These are phyloP conservation scores for Cervus canadensis DNA, from an alignment of 2,113 vertebrate species.

Conservation along the genomic window DNA sequence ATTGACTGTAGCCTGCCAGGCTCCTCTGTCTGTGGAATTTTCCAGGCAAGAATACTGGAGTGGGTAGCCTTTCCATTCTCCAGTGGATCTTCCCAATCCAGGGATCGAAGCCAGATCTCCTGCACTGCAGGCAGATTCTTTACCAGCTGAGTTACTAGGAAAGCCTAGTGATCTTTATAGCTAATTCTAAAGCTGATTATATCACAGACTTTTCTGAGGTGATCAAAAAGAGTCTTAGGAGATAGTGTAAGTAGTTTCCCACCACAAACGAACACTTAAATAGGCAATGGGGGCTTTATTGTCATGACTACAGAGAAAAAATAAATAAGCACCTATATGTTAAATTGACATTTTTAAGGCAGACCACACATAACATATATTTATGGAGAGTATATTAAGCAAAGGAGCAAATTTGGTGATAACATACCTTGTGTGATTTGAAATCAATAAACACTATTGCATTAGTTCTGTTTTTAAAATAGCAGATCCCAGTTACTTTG, in stretches of 20 bases:
- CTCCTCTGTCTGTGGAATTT: background rate
- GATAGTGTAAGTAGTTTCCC: background rate
- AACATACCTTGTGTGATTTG: conserved; percentile 11
- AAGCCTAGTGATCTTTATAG: background rate
- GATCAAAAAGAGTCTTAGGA: background rate
- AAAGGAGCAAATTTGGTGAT: conserved; percentile 25
- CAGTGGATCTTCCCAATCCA: background rate
- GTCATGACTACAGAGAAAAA: background rate
- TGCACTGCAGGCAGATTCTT: rapidly evolving
- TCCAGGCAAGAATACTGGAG: background rate
- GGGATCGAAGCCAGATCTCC: background rate
- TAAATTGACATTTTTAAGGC: background rate
- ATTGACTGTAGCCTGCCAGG: background rate
- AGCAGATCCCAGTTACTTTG: conserved; percentile 46
- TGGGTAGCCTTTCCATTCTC: background rate
- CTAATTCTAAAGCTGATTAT: background rate
- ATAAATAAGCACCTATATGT: background rate
- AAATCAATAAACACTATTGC: conserved; percentile 50
- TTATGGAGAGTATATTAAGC: background rate
- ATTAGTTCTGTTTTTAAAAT: conserved; percentile 50
- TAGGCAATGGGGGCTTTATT: background rate
- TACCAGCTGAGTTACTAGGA: background rate
- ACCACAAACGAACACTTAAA: background rate
- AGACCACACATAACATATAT: background rate
- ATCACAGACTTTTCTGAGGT: background rate